These are phyloP conservation scores for Pantala flavescens DNA, from an alignment of 1,140 invertebrate species.

Conservation along the genomic window DNA sequence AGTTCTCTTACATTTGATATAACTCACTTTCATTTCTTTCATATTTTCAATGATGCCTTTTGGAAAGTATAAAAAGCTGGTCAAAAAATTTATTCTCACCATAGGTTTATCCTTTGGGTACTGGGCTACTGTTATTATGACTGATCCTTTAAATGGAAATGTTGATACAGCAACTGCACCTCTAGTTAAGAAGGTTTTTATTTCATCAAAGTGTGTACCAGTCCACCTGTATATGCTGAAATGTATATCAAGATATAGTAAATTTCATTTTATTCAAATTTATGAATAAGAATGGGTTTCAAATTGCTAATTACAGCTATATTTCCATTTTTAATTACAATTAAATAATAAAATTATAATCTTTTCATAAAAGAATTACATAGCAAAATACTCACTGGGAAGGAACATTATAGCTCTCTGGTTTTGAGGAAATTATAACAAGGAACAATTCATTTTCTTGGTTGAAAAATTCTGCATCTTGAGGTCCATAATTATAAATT, in stretches of 20 bases:
- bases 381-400: background rate
- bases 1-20: no score
- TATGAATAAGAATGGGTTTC: no score
- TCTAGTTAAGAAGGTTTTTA: conserved; percentile 20
- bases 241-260: background rate
- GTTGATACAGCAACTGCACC: conserved; percentile 24
- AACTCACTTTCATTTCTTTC: no score
- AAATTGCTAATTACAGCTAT: no score
- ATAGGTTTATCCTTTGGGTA: conserved; percentile 6
- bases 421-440: background rate
- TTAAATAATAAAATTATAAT: no score
- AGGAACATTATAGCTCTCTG: background rate
- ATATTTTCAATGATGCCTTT: no score
- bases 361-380: no score
- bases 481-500: background rate
- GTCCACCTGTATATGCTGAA: conserved; percentile 32
- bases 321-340: no score
- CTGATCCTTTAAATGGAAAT: conserved; percentile 23
- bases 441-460: background rate
- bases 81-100: background rate
- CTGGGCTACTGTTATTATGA: conserved; percentile 27
- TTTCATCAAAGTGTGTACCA: conserved; percentile 29
- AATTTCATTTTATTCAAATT: no score
- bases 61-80: no score
- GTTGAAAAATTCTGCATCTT: background rate